Evolutionary conservation across 1,140 invertebrate species (phyloP).

Genomic region (Apis mellifera): DNA sequence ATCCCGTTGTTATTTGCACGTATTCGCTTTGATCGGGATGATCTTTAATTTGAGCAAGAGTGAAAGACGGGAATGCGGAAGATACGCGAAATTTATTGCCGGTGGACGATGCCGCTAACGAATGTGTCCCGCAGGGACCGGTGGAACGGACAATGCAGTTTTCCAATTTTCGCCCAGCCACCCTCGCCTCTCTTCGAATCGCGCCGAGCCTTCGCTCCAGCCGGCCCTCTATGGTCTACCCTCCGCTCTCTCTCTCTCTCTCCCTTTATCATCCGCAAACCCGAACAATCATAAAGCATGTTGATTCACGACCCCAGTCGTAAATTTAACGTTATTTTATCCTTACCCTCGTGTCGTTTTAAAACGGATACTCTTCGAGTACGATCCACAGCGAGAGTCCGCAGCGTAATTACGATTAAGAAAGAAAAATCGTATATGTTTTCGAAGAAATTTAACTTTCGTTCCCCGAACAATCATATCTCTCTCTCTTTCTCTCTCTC

Average conservation of each 20-base stretch:
- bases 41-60: constrained; percentile 61
- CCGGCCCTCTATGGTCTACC: constrained; percentile 44
- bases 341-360: constrained; percentile 43
- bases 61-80: constrained; percentile 52
- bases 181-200: constrained; percentile 2
- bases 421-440: neutral
- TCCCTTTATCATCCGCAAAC: constrained; percentile 64
- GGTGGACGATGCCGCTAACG: constrained; percentile 59
- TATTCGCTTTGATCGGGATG: constrained; percentile 28
- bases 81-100: constrained; percentile 67
- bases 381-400: constrained; percentile 1
- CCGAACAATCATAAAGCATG: constrained; percentile 74
- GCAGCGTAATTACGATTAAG: neutral
- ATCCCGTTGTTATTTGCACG: neutral
- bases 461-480: no score
- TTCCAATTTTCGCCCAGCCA: constrained; percentile 71
- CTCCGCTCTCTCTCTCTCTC: constrained; percentile 33
- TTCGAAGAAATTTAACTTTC: no score
- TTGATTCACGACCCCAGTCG: constrained; percentile 68
- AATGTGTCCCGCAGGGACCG: constrained; percentile 65
- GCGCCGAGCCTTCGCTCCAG: constrained; percentile 28
- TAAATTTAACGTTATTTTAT: constrained; percentile 72
- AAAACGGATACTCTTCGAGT: constrained; percentile 53
- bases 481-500: no score
- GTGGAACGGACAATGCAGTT: constrained; percentile 69